A percentile compares a stretch with the other conserved stretches of the same genome.
These are phyloP conservation scores for Coelinius sp. DNA, from an alignment of 2,888 invertebrate genomes.

Conservation along the genomic window DNA sequence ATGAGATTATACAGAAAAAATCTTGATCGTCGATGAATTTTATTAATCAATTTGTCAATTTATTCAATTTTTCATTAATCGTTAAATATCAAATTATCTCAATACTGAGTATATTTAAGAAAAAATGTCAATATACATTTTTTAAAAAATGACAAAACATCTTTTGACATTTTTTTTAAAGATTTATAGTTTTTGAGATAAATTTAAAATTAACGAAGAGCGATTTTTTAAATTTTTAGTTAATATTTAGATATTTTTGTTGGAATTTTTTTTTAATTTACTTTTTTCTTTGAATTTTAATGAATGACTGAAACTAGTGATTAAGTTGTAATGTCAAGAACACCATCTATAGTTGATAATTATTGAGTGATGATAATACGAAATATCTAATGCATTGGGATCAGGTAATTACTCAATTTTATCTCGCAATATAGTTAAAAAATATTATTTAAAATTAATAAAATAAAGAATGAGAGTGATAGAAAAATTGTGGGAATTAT, in stretches of 20 bases:
- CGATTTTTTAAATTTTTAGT: not conserved
- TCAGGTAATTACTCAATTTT: not conserved
- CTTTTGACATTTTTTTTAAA: too few relatives aligned
- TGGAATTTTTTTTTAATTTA: too few relatives aligned
- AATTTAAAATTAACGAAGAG: not conserved
- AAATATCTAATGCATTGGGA: not conserved
- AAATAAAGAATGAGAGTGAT: not conserved
- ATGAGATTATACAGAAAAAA: conserved; percentile 56
- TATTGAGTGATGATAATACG: not conserved
- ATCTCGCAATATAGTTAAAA: not conserved
- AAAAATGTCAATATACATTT: too few relatives aligned
- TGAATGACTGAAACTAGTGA: not conserved
- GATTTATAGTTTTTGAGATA: too few relatives aligned
- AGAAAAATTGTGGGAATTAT: not conserved
- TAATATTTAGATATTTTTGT: not conserved
- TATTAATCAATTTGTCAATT: too few relatives aligned
- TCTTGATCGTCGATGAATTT: conserved; percentile 29
- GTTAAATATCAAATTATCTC: too few relatives aligned
- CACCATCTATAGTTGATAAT: not conserved
- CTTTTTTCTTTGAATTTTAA: not conserved
- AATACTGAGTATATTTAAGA: too few relatives aligned
- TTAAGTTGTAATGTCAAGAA: not conserved
- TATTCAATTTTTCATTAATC: too few relatives aligned
- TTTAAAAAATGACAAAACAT: too few relatives aligned
- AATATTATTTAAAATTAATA: not conserved